phyloP scores from a whole-genome alignment of 92 coral and sea anemone species.

The Phymanthus crucifer region DNA sequence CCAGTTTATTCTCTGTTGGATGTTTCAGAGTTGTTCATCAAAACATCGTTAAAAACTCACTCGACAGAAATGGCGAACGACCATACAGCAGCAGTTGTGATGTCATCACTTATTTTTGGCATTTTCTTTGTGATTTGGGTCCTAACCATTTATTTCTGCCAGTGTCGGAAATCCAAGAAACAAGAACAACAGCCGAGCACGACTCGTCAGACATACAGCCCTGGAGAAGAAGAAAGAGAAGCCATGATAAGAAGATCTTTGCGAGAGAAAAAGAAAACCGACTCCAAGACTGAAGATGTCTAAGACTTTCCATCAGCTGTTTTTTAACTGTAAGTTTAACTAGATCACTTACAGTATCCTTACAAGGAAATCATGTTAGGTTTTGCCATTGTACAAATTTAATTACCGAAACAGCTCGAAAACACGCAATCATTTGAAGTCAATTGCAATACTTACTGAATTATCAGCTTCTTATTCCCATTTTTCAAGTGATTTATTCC shows the following conservation, averaged over 20 bases:
- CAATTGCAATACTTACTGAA: too few relatives aligned
- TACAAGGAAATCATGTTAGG: too few relatives aligned
- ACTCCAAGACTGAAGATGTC: background rate
- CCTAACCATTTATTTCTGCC: slow-evolving; percentile 38
- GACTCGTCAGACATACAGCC: background rate
- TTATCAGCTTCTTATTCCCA: too few relatives aligned
- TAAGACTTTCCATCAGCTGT: background rate
- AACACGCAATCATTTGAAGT: too few relatives aligned
- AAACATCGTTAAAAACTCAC: background rate
- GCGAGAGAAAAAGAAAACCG: slow-evolving; percentile 8
- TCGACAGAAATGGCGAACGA: slow-evolving; percentile 47
- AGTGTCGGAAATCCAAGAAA: slow-evolving; percentile 25
- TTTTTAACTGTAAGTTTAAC: background rate
- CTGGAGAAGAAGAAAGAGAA: slow-evolving; percentile 29
- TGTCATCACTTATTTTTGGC: slow-evolving; percentile 58
- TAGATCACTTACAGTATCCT: too few relatives aligned
- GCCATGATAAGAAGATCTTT: slow-evolving; percentile 35
- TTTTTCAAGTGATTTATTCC: too few relatives aligned
- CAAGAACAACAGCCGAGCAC: background rate
- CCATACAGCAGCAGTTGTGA: slow-evolving; percentile 52
- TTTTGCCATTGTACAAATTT: too few relatives aligned
- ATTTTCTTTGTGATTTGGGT: slow-evolving; percentile 57
- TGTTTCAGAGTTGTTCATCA: background rate
- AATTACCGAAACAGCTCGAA: too few relatives aligned
- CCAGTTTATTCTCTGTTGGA: too few relatives aligned